phyloP scores from a whole-genome alignment of 2,797 vertebrate genomes.

The Kryptopterus vitreolus region DNA sequence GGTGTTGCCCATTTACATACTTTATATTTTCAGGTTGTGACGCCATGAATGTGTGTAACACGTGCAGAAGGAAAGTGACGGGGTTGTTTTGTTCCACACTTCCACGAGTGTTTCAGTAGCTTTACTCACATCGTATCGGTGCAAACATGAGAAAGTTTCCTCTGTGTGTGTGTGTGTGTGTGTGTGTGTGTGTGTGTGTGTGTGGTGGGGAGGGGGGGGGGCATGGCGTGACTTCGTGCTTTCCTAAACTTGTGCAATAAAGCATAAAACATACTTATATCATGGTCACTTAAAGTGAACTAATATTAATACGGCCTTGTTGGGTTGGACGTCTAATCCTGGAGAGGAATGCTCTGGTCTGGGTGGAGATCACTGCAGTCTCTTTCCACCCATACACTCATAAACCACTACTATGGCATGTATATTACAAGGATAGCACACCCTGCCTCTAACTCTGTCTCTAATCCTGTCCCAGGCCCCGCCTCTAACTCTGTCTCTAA shows the following conservation, averaged over 20 bases:
- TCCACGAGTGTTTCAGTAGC: background rate
- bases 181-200: too few species aligned
- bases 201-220: too few species aligned
- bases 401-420: background rate
- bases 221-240: background rate
- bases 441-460: too few species aligned
- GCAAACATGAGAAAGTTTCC: background rate
- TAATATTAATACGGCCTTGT: background rate
- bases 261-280: background rate
- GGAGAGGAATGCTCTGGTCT: background rate
- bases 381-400: background rate
- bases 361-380: background rate
- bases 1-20: background rate
- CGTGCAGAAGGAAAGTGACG: background rate
- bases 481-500: too few species aligned
- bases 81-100: background rate
- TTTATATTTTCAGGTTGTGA: background rate
- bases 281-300: background rate
- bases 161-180: too few species aligned
- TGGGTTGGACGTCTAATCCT: background rate
- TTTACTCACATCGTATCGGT: background rate
- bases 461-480: too few species aligned
- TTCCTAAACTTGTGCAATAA: background rate
- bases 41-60: background rate
- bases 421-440: too few species aligned